Percentiles rank a stretch among this genome's conserved stretches.
phyloP scores from a whole-genome alignment of 2,113 vertebrate species.

The Plotosus lineatus region DNA sequence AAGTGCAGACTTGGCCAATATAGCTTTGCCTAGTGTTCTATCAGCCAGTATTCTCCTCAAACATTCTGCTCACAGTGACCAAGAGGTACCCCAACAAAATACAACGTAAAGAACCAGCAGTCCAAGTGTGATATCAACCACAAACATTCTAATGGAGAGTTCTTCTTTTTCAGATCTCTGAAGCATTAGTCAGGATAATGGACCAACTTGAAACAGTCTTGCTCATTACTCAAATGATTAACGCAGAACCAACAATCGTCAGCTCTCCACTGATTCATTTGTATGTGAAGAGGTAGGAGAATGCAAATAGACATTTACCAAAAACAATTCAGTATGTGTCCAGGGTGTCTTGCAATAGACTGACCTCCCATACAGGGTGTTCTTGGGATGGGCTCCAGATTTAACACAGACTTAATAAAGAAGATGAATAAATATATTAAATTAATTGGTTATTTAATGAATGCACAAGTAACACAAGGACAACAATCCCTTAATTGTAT shows the following conservation, averaged over 20 bases:
- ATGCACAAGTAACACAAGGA: too few species aligned
- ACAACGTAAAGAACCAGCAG: neutral
- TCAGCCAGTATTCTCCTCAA: conserved; percentile 83
- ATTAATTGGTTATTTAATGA: too few species aligned
- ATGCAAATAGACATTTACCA: neutral
- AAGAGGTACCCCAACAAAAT: conserved; percentile 56
- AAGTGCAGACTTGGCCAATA: conserved; percentile 48
- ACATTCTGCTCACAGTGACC: conserved; percentile 67
- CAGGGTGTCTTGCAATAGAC: neutral
- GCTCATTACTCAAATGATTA: conserved; percentile 73
- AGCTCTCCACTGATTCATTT: conserved; percentile 76
- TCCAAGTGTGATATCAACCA: neutral
- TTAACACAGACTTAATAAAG: neutral
- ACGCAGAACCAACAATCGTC: conserved; percentile 74
- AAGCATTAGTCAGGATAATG: conserved; percentile 73
- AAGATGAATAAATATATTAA: too few species aligned
- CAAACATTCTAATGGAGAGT: neutral
- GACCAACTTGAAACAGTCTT: conserved; percentile 82
- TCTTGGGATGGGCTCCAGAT: neutral
- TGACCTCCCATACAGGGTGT: too few species aligned
- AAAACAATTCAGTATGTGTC: neutral
- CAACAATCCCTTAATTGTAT: too few species aligned
- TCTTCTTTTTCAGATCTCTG: conserved; percentile 63
- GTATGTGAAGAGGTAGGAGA: conserved; percentile 85
- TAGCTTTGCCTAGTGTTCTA: conserved; percentile 75